Evolutionary conservation across 1,140 invertebrate genomes (phyloP).

Genomic region (Drosophila pruinosa): DNA sequence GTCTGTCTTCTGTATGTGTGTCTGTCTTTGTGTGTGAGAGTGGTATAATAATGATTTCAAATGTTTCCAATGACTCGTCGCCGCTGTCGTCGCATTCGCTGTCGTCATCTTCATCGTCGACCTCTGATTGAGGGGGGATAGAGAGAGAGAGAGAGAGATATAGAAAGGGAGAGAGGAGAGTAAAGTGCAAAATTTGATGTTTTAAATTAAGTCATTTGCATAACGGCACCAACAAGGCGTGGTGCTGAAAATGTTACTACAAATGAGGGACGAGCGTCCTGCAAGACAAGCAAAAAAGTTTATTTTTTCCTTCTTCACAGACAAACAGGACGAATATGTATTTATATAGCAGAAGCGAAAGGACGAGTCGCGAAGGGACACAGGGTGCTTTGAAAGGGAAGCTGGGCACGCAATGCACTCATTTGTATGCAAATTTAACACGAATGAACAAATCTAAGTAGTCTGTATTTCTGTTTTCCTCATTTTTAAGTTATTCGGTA

Average conservation of each 20-base stretch:
- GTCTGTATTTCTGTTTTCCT: constrained; percentile 1
- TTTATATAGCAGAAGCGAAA: no score
- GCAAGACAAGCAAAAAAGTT: background rate
- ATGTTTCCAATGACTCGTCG: constrained; percentile 50
- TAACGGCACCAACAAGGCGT: constrained; percentile 31
- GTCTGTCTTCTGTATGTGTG: background rate
- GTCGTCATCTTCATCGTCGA: constrained; percentile 3
- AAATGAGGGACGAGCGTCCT: constrained; percentile 19
- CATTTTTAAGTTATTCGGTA: background rate
- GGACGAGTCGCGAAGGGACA: background rate
- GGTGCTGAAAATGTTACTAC: constrained; percentile 9
- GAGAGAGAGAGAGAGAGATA: background rate
- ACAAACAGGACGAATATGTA: background rate
- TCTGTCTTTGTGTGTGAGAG: constrained; percentile 25
- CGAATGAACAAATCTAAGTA: constrained; percentile 41
- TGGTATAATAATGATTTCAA: constrained; percentile 71
- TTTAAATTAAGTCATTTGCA: constrained; percentile 79
- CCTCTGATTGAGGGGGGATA: background rate
- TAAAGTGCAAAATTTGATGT: constrained; percentile 57
- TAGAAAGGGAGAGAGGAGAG: background rate
- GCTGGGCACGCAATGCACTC: constrained; percentile 27
- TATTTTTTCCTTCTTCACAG: background rate
- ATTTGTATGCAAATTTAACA: constrained; percentile 45
- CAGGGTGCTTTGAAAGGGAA: background rate
- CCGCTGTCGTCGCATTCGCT: background rate